Base-by-base conservation (phyloP, 2,113 vertebrate species). In the Sitta europaea region DNA sequence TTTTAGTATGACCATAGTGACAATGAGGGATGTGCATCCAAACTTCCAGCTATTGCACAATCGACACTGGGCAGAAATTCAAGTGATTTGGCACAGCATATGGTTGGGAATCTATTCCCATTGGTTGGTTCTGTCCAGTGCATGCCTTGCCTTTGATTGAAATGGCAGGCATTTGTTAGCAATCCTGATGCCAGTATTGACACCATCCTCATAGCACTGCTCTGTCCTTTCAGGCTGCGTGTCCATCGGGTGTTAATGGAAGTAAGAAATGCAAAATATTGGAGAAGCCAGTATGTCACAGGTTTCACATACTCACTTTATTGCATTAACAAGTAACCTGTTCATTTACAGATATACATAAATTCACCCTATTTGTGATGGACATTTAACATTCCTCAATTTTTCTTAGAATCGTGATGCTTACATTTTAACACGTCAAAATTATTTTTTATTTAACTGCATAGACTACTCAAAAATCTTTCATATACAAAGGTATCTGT, bases 21-120 rank as follows among this genome's bases (percentile, higher is more conserved):
- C 72, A 94, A 91, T 38, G 91, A 92, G 91, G 65, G 70, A 92
- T 94, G 61, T 57, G 89, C 94, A 90, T 98, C 96, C 97, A 98
- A 98, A 97, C 74, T 90, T 95, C 62, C 94, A 93, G 83, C 88
- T 96, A 91, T n/a, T 72, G 91, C 92, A 98, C 97, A 98, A 98
- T 97, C 89, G 76, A 55, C 65, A 66, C 63, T 86, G 96, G 97
- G 98, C 98, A 96, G 91, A 72, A 81, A 91, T 97, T 97, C 98
- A 98, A 98, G 94, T 62, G 90, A 51, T 72, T 83, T 98, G 98
- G 97, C 97, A 84, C 70, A 79, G 42, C 55, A 63, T 87, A 88
- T 93, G 28, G 78, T 87, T 90, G 95, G 78, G 93, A 97, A 86
- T 94, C 92, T 75, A 42, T 91, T 93, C 96, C 85, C 73, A 51